Evolutionary conservation across 2,888 invertebrate species (phyloP), one percentile per base, ranked within the genome.

Genomic region (Hofmannophila pseudospretella): DNA sequence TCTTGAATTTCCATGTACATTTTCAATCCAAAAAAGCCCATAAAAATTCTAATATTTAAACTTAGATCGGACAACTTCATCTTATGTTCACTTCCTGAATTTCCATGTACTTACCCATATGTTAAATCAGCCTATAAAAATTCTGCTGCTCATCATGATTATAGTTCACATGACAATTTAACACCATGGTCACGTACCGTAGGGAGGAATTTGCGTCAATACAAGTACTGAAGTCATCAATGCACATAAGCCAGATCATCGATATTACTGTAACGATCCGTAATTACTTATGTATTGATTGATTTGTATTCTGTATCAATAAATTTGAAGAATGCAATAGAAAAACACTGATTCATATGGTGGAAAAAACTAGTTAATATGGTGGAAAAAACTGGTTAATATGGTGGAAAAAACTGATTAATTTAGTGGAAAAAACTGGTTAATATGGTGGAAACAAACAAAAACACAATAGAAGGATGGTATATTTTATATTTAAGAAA

Each of bases 241-340:
- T n/a, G n/a, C 34, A 34, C 40, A 41, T 41, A 41, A 40, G 36
- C 33, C 19, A 36, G 19, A 26, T 36, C 36, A 40, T 38, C 38
- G 25, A 30, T 40, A 33, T 39, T 39, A 36, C 22, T 26, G 27
- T 32, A 32, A 7, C 26, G 14, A 11, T 22, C 23, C 32, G 16
- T 34, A 26, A 32, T n/a, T 27, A 11, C 27, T 5, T 27, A 27
- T 7, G 4, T 5, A 12, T 27, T n/a, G 12, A 10, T 33, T 44
- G 37, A 44, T 38, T 40, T 37, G 37, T 36, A 43, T 39, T 34
- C 37, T 7, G 8, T 29, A 28, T 7, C 9, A 19, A 32, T 19
- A 9, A 14, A 12, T 9, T 22, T 38, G 20, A 30, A 23, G 23
- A 30, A 12, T 22, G 27, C 10, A 30, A 13, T 23, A 34, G n/a